Percentiles rank a stretch among this genome's conserved stretches.
Evolutionary conservation across 2,113 vertebrate species (phyloP).

Genomic region (Calyptomena viridis): DNA sequence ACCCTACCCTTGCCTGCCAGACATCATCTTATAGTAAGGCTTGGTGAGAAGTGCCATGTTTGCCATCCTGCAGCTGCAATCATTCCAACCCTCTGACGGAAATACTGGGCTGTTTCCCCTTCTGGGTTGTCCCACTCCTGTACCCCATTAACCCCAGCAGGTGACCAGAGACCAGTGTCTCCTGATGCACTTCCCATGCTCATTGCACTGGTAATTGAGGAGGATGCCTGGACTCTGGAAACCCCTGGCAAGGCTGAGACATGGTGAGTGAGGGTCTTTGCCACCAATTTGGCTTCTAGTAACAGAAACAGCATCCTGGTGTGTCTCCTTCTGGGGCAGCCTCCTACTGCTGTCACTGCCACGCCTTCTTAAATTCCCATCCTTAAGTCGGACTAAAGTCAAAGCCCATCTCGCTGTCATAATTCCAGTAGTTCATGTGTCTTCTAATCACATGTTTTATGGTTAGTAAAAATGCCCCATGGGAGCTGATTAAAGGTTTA

Average conservation of each 20-base stretch:
- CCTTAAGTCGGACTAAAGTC: neutral
- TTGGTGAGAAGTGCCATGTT: fast-evolving
- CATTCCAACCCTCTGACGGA: neutral
- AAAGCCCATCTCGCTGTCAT: slow-evolving; percentile 25
- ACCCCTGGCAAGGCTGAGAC: neutral
- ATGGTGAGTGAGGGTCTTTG: fast-evolving
- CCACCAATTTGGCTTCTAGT: fast-evolving
- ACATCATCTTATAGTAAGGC: fast-evolving
- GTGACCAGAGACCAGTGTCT: fast-evolving
- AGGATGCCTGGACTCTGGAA: neutral
- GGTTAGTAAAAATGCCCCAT: slow-evolving; percentile 58
- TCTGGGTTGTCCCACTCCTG: fast-evolving
- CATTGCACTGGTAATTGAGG: fast-evolving
- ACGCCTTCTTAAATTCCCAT: neutral
- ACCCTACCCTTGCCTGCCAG: neutral
- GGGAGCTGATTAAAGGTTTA: slow-evolving; percentile 81
- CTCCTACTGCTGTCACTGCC: fast-evolving
- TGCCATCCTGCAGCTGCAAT: neutral
- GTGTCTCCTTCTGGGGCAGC: neutral
- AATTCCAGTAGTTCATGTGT: slow-evolving; percentile 33
- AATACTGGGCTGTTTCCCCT: neutral
- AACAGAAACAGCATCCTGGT: fast-evolving
- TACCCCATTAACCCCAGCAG: fast-evolving
- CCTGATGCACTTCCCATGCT: fast-evolving
- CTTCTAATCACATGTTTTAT: slow-evolving; percentile 63